Evolutionary conservation across 2,888 invertebrate genomes (phyloP).

Genomic region (Synanthedon tipuliformis): DNA sequence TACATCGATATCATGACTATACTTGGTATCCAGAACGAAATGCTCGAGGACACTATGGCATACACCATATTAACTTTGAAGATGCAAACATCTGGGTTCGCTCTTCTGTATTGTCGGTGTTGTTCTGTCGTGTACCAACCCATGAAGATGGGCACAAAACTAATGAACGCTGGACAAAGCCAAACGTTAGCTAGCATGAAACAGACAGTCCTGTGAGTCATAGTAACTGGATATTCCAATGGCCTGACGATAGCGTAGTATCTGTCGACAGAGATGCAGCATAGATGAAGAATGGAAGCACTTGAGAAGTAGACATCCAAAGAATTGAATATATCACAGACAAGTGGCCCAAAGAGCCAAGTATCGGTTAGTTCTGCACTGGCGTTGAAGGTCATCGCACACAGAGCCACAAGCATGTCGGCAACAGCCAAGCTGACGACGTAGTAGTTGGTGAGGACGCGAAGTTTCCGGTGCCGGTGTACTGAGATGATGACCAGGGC

Average conservation of each 20-base stretch:
- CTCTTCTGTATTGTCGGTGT: slow-evolving; percentile 73
- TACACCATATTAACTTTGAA: slow-evolving; percentile 90
- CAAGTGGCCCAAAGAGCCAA: slow-evolving; percentile 90
- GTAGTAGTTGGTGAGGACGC: slow-evolving; percentile 95
- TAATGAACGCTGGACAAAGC: slow-evolving; percentile 92
- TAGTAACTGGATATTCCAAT: slow-evolving; percentile 90
- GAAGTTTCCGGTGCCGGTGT: slow-evolving; percentile 81
- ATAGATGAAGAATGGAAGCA: slow-evolving; percentile 91
- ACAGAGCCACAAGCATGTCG: slow-evolving; percentile 90
- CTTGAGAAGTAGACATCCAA: slow-evolving; percentile 94
- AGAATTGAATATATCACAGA: slow-evolving; percentile 96
- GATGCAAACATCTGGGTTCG: slow-evolving; percentile 80
- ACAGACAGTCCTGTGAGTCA: slow-evolving; percentile 85
- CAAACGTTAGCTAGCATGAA: slow-evolving; percentile 91
- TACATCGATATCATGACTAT: slow-evolving; percentile 94
- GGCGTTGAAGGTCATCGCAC: slow-evolving; percentile 94
- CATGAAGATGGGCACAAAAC: slow-evolving; percentile 94
- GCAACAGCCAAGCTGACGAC: slow-evolving; percentile 95
- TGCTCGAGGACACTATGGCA: slow-evolving; percentile 88
- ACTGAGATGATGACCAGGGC: slow-evolving; percentile 90
- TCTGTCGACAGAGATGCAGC: slow-evolving; percentile 94
- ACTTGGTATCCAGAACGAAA: slow-evolving; percentile 94
- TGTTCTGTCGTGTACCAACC: slow-evolving; percentile 93
- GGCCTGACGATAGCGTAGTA: slow-evolving; percentile 93
- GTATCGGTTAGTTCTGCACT: slow-evolving; percentile 87